Conservation (phyloP, 2,113 vertebrate species). For the Taurulus bubalis region DNA sequence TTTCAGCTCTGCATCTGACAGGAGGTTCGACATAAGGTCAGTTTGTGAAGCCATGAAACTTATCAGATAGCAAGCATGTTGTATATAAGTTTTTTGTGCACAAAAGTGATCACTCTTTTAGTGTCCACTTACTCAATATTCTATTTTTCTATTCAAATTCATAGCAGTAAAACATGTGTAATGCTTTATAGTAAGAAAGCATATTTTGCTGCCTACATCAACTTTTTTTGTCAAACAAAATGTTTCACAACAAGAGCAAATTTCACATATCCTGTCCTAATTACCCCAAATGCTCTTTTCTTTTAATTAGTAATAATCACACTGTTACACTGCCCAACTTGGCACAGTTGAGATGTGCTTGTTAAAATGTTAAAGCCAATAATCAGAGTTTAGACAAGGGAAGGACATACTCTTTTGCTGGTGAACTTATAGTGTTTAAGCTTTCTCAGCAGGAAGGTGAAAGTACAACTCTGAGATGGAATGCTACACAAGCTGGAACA, state of each 20-base stretch:
- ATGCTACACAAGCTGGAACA: constrained; percentile 70
- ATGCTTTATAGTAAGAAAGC: constrained; percentile 12
- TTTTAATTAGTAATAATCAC: constrained; percentile 53
- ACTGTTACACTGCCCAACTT: constrained; percentile 23
- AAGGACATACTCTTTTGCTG: constrained; percentile 6
- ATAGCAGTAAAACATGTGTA: neutral
- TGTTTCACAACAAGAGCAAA: constrained; percentile 53
- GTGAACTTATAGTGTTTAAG: neutral
- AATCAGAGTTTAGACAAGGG: constrained; percentile 20
- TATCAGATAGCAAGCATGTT: constrained; percentile 43
- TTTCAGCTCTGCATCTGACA: constrained; percentile 25
- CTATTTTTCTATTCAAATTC: neutral
- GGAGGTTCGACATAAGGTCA: constrained; percentile 37
- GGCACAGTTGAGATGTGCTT: constrained; percentile 20
- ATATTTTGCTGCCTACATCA: constrained; percentile 5
- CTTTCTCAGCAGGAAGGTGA: constrained; percentile 25
- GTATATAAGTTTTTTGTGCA: neutral
- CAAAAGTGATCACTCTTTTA: neutral
- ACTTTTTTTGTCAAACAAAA: constrained; percentile 12
- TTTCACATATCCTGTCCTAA: constrained; percentile 52
- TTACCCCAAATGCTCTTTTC: constrained; percentile 57
- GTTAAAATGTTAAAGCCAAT: neutral
- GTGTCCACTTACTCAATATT: neutral
- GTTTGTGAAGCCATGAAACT: constrained; percentile 11
- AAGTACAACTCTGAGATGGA: constrained; percentile 56